These are phyloP conservation scores for Tyria jacobaeae DNA, from an alignment of 2,888 invertebrate genomes.

Conservation along the genomic window DNA sequence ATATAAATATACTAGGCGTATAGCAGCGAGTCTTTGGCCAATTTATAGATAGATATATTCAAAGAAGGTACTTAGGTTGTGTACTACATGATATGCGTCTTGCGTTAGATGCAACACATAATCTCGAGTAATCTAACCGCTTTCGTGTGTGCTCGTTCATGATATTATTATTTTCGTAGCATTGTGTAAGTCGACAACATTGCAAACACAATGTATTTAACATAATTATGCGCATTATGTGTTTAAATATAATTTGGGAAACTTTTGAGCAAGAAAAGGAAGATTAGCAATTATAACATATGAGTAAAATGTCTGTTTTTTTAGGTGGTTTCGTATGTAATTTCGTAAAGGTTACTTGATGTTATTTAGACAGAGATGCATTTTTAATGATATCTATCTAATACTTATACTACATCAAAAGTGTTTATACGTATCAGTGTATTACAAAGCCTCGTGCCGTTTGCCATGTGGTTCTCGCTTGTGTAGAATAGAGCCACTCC, in stretches of 20 bases:
- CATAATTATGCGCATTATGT: slow-evolving; percentile 34
- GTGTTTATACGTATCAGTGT: not conserved
- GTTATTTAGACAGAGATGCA: not conserved
- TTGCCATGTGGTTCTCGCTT: too few relatives aligned
- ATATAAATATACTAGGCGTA: too few relatives aligned
- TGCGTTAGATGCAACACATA: slow-evolving; percentile 21
- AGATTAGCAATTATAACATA: slow-evolving; percentile 19
- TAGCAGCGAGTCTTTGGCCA: too few relatives aligned
- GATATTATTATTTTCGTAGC: slow-evolving; percentile 28
- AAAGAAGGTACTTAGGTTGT: slow-evolving; percentile 1
- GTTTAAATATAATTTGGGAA: slow-evolving; percentile 33
- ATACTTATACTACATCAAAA: too few relatives aligned
- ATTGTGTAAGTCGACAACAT: slow-evolving; percentile 39
- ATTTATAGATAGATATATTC: not conserved
- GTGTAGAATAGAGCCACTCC: too few relatives aligned
- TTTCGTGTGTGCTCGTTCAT: slow-evolving; percentile 32
- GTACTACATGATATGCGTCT: slow-evolving; percentile 5
- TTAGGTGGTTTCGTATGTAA: not conserved
- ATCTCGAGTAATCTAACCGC: slow-evolving; percentile 34
- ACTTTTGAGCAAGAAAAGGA: slow-evolving; percentile 21
- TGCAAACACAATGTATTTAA: slow-evolving; percentile 33
- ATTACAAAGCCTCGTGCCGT: not conserved
- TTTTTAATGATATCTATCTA: not conserved
- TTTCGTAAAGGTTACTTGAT: not conserved
- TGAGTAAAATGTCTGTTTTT: not conserved